Conservation (phyloP, 2,888 invertebrate genomes). For the Eudemis profundana region DNA sequence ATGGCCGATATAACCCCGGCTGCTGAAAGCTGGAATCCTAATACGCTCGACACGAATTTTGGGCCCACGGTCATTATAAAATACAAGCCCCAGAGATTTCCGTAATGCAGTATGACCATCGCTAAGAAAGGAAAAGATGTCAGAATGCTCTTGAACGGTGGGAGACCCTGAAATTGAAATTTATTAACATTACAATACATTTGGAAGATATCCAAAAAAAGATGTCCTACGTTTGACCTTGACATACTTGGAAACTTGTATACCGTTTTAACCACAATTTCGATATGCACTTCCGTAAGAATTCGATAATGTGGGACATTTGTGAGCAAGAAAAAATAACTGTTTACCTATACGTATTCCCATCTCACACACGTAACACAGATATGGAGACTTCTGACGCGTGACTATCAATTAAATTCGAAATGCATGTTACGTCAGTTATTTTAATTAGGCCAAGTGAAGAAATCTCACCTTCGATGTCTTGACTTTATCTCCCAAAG, state of each 20-base stretch:
- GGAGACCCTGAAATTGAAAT: conserved; percentile 83
- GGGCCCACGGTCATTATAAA: conserved; percentile 91
- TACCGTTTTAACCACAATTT: too few relatives aligned
- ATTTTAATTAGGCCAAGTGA: not conserved
- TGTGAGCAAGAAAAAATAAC: not conserved
- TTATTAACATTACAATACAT: conserved; percentile 23
- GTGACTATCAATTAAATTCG: conserved; percentile 7
- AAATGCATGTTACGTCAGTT: not conserved
- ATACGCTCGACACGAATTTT: conserved; percentile 89
- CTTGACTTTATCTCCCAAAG: conserved; percentile 84
- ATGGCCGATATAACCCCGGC: conserved; percentile 89
- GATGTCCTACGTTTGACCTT: not conserved
- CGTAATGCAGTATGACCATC: conserved; percentile 88
- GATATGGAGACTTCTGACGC: not conserved
- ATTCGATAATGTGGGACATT: conserved; percentile 15
- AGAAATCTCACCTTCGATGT: conserved; percentile 85
- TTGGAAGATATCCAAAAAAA: conserved; percentile 24
- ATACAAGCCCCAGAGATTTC: conserved; percentile 91
- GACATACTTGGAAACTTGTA: not conserved
- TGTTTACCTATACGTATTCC: not conserved
- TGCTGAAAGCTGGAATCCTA: conserved; percentile 89
- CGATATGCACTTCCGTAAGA: conserved; percentile 1
- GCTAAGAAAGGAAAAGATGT: conserved; percentile 89
- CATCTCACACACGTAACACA: not conserved
- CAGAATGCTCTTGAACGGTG: conserved; percentile 87